Percentiles rank a stretch among this genome's conserved stretches.
Conservation (phyloP, 1,140 invertebrate genomes). For the Ostrea denselamellosa region DNA sequence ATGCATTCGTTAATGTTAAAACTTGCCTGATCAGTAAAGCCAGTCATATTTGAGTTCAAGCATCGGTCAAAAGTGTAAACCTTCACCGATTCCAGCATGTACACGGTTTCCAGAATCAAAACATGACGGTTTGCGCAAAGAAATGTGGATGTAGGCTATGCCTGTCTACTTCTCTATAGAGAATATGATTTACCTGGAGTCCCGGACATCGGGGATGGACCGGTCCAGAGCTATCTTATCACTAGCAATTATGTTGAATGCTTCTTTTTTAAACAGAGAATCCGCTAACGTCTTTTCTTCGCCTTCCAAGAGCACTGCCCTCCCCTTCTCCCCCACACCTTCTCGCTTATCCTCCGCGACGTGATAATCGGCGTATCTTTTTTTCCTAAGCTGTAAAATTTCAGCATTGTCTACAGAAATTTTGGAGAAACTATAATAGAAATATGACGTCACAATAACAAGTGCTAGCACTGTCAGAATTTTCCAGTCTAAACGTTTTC, state of each 20-base stretch:
- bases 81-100: too few relatives aligned
- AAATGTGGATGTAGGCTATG: too few relatives aligned
- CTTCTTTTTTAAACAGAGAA: constrained; percentile 86
- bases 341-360: constrained; percentile 55
- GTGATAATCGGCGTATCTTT: constrained; percentile 66
- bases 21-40: too few relatives aligned
- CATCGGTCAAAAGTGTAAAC: too few relatives aligned
- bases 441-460: constrained; percentile 41
- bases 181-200: constrained; percentile 82
- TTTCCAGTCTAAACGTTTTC: constrained; percentile 59
- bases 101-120: too few relatives aligned
- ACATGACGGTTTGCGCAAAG: too few relatives aligned
- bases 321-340: constrained; percentile 75
- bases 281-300: constrained; percentile 69
- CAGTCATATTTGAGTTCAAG: too few relatives aligned
- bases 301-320: constrained; percentile 65
- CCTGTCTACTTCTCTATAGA: too few relatives aligned
- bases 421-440: constrained; percentile 34
- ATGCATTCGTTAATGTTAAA: too few relatives aligned
- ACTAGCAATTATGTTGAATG: constrained; percentile 93
- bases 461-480: constrained; percentile 55
- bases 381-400: constrained; percentile 53
- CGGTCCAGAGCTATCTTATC: constrained; percentile 92
- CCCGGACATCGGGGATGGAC: constrained; percentile 89
- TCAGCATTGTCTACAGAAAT: constrained; percentile 27